Base-by-base conservation (phyloP, 2,113 vertebrate genomes). In the Neoarius graeffei region DNA sequence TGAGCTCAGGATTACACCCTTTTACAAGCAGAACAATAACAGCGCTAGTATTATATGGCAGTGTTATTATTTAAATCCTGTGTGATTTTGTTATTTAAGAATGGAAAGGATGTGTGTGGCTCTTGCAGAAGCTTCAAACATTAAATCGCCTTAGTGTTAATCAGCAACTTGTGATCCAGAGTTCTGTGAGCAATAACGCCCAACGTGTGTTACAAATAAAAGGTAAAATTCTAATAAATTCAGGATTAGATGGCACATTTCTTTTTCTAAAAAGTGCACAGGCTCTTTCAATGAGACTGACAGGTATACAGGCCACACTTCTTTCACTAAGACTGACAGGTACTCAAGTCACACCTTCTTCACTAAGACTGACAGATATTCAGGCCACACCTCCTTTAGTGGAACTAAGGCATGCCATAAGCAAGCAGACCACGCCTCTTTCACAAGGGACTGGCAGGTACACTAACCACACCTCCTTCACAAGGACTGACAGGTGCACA, bases 11-110 rank as follows among this genome's bases (percentile, higher is more conserved):
- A 89, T 83, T 83, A 66, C n/a, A 6, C 27, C 11, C 15, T 62
- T 74, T 89, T 71, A 59, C 30, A 67, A 15, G 81, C 5, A 5
- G 62, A 80, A 84, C 80, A 89, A 77, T 35, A 86, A 52, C 17
- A 35, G 27, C 20, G 10, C 59, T 59, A 62, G 5, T 85, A 73
- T 56, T 57, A 35, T 85, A 42, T 25, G 54, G 67, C 69, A 48
- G 54, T 0, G 7, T 59, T 59, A 60, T 85, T 60, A 35, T 85
- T 85, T n/a, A 57, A 89, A 52, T 69, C 67, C 59, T 86, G 13
- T 19, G 14, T 71, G 50, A 85, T 85, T 74, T 25, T 48, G 8
- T 15, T 74, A 48, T 74, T 60, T 42, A 42, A 60, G n/a, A 67
- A 85, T 66, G 42, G 30, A 42, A 81, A 59, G 14, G 9, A 27